phyloP scores from a whole-genome alignment of 2,797 vertebrate genomes.

The Molossus alvarezi region DNA sequence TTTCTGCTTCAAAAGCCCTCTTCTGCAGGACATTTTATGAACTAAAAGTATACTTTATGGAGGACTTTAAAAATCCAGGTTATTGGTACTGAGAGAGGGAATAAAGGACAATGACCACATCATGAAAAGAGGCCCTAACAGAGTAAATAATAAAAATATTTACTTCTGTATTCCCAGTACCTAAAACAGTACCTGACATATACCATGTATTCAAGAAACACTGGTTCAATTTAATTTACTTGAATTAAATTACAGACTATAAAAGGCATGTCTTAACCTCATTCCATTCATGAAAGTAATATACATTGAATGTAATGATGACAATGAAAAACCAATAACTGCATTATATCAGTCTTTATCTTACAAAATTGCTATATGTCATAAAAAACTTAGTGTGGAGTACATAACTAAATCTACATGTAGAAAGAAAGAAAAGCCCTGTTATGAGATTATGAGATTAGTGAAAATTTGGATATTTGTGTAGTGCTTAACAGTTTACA shows the following conservation, averaged over 20 bases:
- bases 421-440: slow-evolving; percentile 24
- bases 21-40: slow-evolving; percentile 1
- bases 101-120: background rate
- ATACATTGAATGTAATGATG: background rate
- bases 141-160: slow-evolving; percentile 42
- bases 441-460: background rate
- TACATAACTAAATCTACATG: background rate
- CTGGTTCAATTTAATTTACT: background rate
- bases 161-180: background rate
- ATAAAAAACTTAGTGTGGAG: background rate
- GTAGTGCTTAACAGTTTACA: background rate
- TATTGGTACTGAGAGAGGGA: background rate
- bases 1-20: background rate
- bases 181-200: background rate
- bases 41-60: slow-evolving; percentile 26
- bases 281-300: slow-evolving; percentile 49
- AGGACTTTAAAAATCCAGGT: background rate
- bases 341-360: background rate
- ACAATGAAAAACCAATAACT: background rate
- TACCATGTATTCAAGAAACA: background rate
- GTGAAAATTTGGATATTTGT: background rate
- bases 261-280: background rate
- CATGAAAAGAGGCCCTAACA: background rate
- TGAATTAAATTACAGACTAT: slow-evolving; percentile 10
- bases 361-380: background rate